Conservation (phyloP, 1,140 invertebrate genomes). For the Drosophila grimshawi region DNA sequence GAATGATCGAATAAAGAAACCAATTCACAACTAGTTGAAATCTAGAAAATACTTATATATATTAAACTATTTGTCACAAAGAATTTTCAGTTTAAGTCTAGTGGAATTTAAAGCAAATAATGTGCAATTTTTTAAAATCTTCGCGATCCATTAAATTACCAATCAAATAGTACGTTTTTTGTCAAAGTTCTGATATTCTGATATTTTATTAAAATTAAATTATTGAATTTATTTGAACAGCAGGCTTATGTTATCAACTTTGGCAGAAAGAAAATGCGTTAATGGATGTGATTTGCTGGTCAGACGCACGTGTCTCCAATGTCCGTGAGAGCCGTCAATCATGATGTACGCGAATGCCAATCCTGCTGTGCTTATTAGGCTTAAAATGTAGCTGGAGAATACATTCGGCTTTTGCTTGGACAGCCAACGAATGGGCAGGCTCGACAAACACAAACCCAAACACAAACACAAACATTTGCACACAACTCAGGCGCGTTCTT, state of each 20-base stretch:
- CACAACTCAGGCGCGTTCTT: constrained; percentile 59
- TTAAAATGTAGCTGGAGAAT: constrained; percentile 42
- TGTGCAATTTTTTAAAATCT: no score
- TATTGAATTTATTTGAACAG: no score
- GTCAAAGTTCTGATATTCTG: no score
- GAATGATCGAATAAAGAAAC: no score
- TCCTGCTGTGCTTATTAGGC: constrained; percentile 55
- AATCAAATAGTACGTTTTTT: no score
- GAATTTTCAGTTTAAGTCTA: background rate
- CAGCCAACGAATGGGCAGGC: constrained; percentile 34
- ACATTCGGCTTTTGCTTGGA: constrained; percentile 5
- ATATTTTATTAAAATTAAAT: no score
- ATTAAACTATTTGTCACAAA: background rate
- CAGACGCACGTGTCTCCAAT: background rate
- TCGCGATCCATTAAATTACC: no score
- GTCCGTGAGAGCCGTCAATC: constrained; percentile 45
- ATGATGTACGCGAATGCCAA: constrained; percentile 46
- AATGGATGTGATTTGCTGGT: no score
- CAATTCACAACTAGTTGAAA: background rate
- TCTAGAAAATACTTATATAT: background rate
- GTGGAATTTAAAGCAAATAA: background rate
- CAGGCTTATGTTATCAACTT: no score
- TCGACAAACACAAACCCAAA: constrained; percentile 19
- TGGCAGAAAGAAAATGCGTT: no score
- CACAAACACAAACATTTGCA: constrained; percentile 59